These are phyloP conservation scores for Epinephelus malabaricus DNA, from an alignment of 2,797 vertebrate genomes.

Conservation along the genomic window DNA sequence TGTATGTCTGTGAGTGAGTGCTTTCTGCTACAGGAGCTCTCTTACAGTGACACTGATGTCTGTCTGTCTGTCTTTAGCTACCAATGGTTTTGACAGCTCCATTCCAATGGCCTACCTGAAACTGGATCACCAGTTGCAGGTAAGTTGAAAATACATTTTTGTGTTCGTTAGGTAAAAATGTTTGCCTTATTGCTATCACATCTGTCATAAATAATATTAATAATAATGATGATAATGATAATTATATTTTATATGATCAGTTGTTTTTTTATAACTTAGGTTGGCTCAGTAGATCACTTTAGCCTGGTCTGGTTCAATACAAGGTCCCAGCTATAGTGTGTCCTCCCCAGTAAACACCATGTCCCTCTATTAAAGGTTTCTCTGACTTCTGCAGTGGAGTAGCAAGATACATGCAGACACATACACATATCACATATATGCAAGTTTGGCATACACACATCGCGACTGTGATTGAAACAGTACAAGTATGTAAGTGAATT, in stretches of 20 bases:
- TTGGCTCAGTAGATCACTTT: not conserved
- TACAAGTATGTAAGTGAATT: no score
- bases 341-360: no score
- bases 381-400: no score
- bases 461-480: no score
- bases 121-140: conserved; percentile 96
- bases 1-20: not conserved
- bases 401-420: not conserved
- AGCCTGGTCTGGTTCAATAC: not conserved
- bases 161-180: conserved; percentile 6
- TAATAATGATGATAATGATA: not conserved
- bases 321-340: not conserved
- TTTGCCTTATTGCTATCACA: not conserved
- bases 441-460: no score
- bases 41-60: not conserved
- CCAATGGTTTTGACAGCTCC: conserved; percentile 95
- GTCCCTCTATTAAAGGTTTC: no score
- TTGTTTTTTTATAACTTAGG: not conserved
- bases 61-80: conserved; percentile 84
- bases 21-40: not conserved
- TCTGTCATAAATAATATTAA: not conserved
- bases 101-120: conserved; percentile 95
- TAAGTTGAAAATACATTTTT: conserved; percentile 73
- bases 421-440: no score
- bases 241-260: no score